phyloP scores from a whole-genome alignment of 2,888 invertebrate genomes.

The Odontocolon sp. region DNA sequence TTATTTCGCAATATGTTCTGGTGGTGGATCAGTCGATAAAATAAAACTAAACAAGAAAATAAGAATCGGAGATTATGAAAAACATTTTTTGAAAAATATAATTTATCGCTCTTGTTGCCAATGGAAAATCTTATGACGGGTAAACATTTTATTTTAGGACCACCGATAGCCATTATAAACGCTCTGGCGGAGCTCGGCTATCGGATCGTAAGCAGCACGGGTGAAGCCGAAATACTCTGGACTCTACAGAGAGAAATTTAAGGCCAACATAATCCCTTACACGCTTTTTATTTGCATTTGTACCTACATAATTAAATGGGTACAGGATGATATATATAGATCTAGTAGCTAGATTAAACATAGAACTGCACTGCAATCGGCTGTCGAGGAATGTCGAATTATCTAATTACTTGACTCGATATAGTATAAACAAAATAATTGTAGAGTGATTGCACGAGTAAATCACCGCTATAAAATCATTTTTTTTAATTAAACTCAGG shows the following conservation, averaged over 20 bases:
- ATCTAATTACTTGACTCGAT: background rate
- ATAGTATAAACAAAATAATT: no score
- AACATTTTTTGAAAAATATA: background rate
- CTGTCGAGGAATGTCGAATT: constrained; percentile 26
- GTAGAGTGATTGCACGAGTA: no score
- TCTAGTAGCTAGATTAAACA: background rate
- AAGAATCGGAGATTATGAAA: no score
- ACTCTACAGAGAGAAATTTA: constrained; percentile 90
- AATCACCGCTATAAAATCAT: no score
- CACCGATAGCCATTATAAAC: constrained; percentile 88
- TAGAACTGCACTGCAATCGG: constrained; percentile 22
- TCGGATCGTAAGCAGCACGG: constrained; percentile 89
- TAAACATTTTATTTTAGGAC: constrained; percentile 78
- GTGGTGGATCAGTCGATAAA: constrained; percentile 27
- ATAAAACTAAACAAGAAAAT: background rate
- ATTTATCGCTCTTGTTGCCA: background rate
- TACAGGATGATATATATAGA: constrained; percentile 1
- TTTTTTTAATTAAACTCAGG: no score
- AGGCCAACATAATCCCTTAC: constrained; percentile 43
- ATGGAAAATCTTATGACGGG: constrained; percentile 42
- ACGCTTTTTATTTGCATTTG: constrained; percentile 36
- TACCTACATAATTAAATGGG: constrained; percentile 9
- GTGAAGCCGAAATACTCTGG: constrained; percentile 92
- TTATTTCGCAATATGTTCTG: background rate
- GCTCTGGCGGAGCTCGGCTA: constrained; percentile 90